Evolutionary conservation across 2,113 vertebrate genomes (phyloP).

Genomic region (Okapia johnstoni): DNA sequence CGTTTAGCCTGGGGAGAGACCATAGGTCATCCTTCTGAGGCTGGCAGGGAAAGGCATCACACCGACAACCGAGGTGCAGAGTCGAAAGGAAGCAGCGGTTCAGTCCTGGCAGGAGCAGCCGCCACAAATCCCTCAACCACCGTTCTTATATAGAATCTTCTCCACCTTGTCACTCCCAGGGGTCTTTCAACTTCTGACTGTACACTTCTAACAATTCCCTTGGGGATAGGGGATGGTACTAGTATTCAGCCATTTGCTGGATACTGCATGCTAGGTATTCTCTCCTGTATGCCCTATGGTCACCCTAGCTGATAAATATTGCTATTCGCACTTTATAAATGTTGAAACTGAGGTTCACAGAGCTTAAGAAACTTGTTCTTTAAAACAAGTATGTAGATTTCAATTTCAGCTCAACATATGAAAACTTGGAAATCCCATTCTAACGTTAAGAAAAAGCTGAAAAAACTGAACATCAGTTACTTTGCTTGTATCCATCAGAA

Average conservation of each 20-base stretch:
- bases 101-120: background rate
- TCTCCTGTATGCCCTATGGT: background rate
- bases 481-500: background rate
- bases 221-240: rapidly evolving
- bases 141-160: background rate
- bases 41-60: background rate
- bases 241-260: background rate
- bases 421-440: background rate
- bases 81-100: background rate
- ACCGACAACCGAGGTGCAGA: background rate
- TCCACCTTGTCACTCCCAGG: background rate
- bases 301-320: background rate
- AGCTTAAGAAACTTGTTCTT: background rate
- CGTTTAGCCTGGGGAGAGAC: background rate
- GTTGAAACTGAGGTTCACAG: background rate
- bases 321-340: background rate
- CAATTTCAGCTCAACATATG: background rate
- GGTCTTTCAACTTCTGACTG: background rate
- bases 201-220: background rate
- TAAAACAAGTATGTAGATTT: background rate
- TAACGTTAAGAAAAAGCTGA: background rate
- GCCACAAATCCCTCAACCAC: background rate
- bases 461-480: background rate
- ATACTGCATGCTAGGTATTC: background rate
- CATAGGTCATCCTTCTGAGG: background rate